Evolutionary conservation across 1,140 invertebrate genomes (phyloP), one percentile per base, ranked within the genome.

Genomic region (Pantala flavescens): DNA sequence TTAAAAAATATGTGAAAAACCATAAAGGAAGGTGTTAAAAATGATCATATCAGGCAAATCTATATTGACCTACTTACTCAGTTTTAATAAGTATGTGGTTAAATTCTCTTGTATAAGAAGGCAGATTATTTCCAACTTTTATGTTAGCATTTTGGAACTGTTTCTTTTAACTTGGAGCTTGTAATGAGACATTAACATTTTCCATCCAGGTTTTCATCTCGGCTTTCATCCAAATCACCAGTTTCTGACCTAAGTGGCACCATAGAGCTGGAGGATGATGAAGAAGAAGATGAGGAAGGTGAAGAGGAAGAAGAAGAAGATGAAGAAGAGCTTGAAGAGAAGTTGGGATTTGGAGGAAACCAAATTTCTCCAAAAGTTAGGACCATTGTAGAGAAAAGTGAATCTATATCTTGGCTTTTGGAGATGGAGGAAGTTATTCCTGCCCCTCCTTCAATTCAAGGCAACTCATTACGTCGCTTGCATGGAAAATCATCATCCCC

Each of bases 401-500:
- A 92, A 79, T 93, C 91, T 0, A 90, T 93, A 16, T 92, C 91
- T 75, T 94, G 90, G 88, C 91, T 93, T 3, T 81, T 93, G 14
- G 91, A 93, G 78, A 89, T 93, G 76, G 88, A 90, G 72, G 85
- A 63, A 21, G 49, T 63, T 1, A 63, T 63, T 21, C 49, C 49
- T 21, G 49, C 49, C 49, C n/a, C 49, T 21, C 49, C 12, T 21
- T 63, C 49, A 21, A 63, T 63, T 5, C 49, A 63, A 1, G 49
- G 16, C 12, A 21, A 21, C 16, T 16, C 49, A 16, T 19, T 63
- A 5, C 49, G 49, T 12, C 49, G 49, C 12, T 36, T 36, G 28
- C 49, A 16, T 21, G 16, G 16, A 21, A 16, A 63, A 5, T 63
- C 49, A 16, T 16, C 49, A 63, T 63, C 49, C 12, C 49, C 49